These are phyloP conservation scores for Atta colombica DNA, from an alignment of 1,140 invertebrate genomes.

Conservation along the genomic window DNA sequence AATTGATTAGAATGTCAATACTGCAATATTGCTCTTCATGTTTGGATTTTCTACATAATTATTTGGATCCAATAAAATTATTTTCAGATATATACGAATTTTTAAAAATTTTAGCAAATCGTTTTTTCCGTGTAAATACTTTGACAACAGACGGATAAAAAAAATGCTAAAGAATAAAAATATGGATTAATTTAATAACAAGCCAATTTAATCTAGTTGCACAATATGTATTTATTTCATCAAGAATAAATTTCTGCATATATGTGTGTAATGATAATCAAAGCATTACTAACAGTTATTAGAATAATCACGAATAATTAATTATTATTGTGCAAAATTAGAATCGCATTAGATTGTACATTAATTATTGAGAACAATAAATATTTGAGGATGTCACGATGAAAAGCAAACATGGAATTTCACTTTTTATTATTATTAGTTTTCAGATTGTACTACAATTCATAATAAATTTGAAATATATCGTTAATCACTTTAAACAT, in stretches of 20 bases:
- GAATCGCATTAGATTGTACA: not conserved
- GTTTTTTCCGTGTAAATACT: too few relatives aligned
- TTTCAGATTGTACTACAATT: conserved; percentile 6
- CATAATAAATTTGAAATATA: not conserved
- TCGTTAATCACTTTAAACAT: conserved; percentile 21
- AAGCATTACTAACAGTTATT: conserved; percentile 28
- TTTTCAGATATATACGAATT: too few relatives aligned
- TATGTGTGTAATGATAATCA: conserved; percentile 11
- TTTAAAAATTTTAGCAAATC: too few relatives aligned
- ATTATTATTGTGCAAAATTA: conserved; percentile 34
- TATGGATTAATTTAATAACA: not conserved
- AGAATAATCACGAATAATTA: conserved; percentile 56
- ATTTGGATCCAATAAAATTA: too few relatives aligned
- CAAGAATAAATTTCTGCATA: conserved; percentile 4
- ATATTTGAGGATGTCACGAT: conserved; percentile 15
- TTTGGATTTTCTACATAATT: too few relatives aligned
- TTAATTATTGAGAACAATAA: conserved; percentile 18
- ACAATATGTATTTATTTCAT: conserved; percentile 20
- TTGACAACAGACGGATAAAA: not conserved
- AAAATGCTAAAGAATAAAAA: not conserved
- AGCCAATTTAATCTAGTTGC: not conserved
- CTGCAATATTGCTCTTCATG: too few relatives aligned
- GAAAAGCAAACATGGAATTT: not conserved
- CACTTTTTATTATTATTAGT: not conserved
- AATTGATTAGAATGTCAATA: too few relatives aligned